phyloP scores from a whole-genome alignment of 2,888 invertebrate species.

The Campoplex nolae region DNA sequence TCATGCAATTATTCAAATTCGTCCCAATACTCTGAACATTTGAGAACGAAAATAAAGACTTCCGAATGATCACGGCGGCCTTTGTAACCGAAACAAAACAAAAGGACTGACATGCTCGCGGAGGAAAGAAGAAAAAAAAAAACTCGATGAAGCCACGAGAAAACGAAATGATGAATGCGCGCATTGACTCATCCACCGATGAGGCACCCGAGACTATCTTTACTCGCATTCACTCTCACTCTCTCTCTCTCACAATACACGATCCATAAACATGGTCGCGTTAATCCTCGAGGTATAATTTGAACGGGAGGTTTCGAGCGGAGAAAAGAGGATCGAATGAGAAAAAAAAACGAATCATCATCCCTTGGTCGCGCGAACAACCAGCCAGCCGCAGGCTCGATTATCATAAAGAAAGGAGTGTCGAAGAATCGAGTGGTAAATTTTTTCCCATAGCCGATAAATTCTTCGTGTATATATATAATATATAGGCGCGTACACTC shows the following conservation, averaged over 20 bases:
- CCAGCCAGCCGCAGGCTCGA: conserved; percentile 6
- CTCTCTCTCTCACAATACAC: neutral
- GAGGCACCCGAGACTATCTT: neutral
- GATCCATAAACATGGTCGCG: conserved; percentile 18
- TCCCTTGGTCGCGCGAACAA: conserved; percentile 16
- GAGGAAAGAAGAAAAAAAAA: neutral
- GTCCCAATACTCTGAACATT: neutral
- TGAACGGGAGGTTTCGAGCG: neutral
- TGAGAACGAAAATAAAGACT: neutral
- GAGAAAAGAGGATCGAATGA: neutral
- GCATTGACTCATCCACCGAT: neutral
- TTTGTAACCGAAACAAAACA: neutral
- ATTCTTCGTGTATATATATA: neutral
- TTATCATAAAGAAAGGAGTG: conserved; percentile 58
- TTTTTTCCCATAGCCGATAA: conserved; percentile 59
- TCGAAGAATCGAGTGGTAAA: conserved; percentile 58
- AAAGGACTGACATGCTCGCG: neutral
- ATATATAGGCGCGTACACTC: neutral
- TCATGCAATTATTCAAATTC: neutral
- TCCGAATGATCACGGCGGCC: neutral
- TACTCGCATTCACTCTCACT: neutral
- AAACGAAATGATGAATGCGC: neutral
- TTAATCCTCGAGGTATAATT: conserved; percentile 39
- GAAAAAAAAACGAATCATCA: conserved; percentile 25
- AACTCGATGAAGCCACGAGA: neutral